Evolutionary conservation across 1,140 invertebrate species (phyloP), one percentile per base, ranked within the genome.

Genomic region (Ostrea edulis): DNA sequence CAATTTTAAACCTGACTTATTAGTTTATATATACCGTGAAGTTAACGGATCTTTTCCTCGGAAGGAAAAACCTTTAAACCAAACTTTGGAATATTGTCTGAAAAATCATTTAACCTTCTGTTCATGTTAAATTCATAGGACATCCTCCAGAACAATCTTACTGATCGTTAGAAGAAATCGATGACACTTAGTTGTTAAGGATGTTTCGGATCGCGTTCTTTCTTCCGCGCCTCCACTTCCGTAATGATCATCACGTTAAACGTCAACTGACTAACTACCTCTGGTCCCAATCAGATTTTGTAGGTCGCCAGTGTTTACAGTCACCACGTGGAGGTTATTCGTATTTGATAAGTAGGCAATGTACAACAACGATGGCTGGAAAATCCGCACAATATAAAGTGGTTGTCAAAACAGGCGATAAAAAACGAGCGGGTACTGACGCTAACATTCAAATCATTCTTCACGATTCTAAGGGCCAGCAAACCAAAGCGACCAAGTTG

Each of bases 401-500:
- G 12, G 17, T 52, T 9, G 88, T 90, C 8, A 88, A 90, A 87
- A 92, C 91, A 20, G 91, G 91, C 5, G 90, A 92, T 65, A 87
- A 84, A 35, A 90, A 89, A 55, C 84, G 86, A 5, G 89, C 91
- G 20, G 91, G 91, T 22, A 92, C 91, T 9, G 91, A 92, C 58
- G 89, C 91, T n/a, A 90, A 90, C 82, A 86, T 92, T 8, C 87
- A 54, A n/a, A 89, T 92, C 8, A 86, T 93, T 8, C 88, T 95
- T 3, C 91, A 94, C 44, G 94, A 94, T 82, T 91, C 92, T n/a
- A 65, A 89, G 0, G 93, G 92, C 1, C 83, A 89, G 8, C 86
- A 86, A 44, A 92, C 94, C 1, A 77, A 90, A 8, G 89, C 89
- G 53, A 87, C 92, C 53, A 93, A 93, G 51, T 90, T 95, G 8